These are phyloP conservation scores for Solen grandis DNA, from an alignment of 1,140 invertebrate species.

Conservation along the genomic window DNA sequence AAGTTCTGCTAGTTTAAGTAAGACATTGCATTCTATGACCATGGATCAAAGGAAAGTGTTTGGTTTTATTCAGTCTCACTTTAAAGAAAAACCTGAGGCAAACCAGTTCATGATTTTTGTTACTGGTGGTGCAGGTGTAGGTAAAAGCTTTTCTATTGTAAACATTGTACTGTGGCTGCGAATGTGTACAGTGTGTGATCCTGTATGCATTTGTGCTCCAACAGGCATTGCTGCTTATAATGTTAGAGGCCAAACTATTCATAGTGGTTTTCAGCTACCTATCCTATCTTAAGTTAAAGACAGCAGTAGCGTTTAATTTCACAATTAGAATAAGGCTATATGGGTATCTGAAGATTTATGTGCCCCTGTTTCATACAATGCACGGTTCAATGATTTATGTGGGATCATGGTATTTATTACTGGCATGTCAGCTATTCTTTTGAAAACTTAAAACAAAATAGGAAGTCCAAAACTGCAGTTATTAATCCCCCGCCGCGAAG, in stretches of 20 bases:
- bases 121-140: conserved; percentile 20
- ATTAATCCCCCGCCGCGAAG: no score
- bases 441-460: no score
- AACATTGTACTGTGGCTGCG: background rate
- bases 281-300: no score
- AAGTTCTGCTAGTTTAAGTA: no score
- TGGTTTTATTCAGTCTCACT: background rate
- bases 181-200: background rate
- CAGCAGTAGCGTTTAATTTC: no score
- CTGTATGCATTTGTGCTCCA: conserved; percentile 29
- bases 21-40: background rate
- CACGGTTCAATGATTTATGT: no score
- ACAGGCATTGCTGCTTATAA: conserved; percentile 35
- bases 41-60: background rate
- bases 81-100: background rate
- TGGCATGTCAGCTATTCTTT: no score
- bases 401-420: no score
- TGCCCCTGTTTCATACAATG: no score
- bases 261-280: conserved; percentile 11
- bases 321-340: no score
- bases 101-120: background rate
- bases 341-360: no score
- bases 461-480: no score
- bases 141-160: conserved; percentile 22
- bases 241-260: conserved; percentile 24